Base-by-base conservation (phyloP, 2,888 invertebrate species). In the Tethea ocularis region DNA sequence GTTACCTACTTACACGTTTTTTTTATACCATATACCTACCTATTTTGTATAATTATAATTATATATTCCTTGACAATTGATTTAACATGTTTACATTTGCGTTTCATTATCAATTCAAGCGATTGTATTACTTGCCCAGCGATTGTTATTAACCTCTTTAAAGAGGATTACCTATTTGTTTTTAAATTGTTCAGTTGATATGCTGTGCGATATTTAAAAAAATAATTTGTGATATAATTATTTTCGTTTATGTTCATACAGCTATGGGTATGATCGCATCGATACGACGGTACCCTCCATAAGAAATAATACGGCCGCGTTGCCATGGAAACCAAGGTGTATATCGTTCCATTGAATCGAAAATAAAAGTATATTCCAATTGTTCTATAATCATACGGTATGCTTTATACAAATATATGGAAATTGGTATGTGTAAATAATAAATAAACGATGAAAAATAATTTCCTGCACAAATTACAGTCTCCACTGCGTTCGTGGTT, bases 231-330 rank as follows among this genome's bases (percentile, higher is more conserved):
- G 29, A 56, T 58, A 58, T 67, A 54, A 68, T n/a, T 54, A 60
- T 46, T 74, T 58, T 85, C 66, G 66, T 84, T 86, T 86, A 78
- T 86, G 76, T 83, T 78, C 68, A 80, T 79, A 74, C 83, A 87
- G 86, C 78, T 76, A 62, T 75, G 77, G 71, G 67, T 67, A 61
- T 71, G 75, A 70, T 68, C 61, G 61, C 67, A 70, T 63, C 69
- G 78, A 46, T 70, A 68, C 70, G 67, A 64, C 69, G 73, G 78
- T 74, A 77, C 73, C 77, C 54, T 69, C 73, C 75, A 71, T 83
- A 83, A 84, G 83, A 83, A 83, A 86, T 83, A 82, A 86, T 87
- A 87, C 77, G 71, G 69, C 74, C 71, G 65, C 57, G 63, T 68
- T 75, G 74, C 72, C 73, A 77, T 72, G 80, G 80, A 76, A 67